These are phyloP conservation scores for Ectemnius cavifrons DNA, from an alignment of 2,888 invertebrate species.

Conservation along the genomic window DNA sequence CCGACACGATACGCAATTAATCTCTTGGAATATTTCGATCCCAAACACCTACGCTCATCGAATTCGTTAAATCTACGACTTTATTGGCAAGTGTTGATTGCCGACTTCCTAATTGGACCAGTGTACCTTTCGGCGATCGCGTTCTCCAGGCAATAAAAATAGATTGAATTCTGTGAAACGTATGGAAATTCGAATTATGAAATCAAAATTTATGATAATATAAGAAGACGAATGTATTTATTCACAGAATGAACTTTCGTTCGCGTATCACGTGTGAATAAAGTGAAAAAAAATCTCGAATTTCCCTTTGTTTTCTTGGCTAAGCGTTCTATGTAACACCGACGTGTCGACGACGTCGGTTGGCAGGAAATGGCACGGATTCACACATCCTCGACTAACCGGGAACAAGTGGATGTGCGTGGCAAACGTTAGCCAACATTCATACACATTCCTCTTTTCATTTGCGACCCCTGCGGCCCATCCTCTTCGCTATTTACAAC, in stretches of 20 bases:
- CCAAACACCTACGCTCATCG: background rate
- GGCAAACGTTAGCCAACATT: conserved; percentile 36
- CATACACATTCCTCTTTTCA: conserved; percentile 7
- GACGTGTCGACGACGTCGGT: conserved; percentile 32
- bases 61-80: conserved; percentile 12
- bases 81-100: background rate
- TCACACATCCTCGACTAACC: conserved; percentile 53
- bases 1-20: background rate
- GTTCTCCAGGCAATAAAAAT: no score
- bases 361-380: conserved; percentile 66
- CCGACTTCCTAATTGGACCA: background rate
- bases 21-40: background rate
- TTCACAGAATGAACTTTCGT: no score
- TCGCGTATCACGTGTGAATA: no score
- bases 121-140: background rate
- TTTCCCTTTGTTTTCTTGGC: no score
- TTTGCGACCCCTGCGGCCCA: no score
- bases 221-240: no score
- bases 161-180: no score
- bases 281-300: no score
- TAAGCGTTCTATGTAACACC: background rate
- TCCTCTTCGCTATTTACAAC: no score
- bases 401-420: conserved; percentile 28
- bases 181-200: no score
- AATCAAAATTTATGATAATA: no score